Percentiles rank a stretch among this genome's conserved stretches.
Conservation (phyloP, 2,113 vertebrate species). For the Dasyornis broadbenti region DNA sequence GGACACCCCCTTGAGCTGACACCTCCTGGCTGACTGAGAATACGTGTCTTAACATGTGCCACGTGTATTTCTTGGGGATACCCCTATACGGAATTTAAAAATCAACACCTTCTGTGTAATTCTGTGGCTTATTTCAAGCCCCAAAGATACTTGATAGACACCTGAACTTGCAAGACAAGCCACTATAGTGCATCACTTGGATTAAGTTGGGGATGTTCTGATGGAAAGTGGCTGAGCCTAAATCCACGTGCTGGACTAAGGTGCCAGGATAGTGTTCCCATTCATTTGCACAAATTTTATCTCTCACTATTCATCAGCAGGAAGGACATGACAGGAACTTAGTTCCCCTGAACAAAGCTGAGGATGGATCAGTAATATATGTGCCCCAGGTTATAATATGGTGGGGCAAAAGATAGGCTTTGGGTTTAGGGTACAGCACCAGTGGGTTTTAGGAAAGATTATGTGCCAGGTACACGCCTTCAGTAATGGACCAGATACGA, state of each 20-base stretch:
- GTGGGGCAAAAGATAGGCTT: not conserved
- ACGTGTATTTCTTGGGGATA: not conserved
- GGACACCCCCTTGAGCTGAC: no score
- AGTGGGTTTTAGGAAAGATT: not conserved
- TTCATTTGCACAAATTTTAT: not conserved
- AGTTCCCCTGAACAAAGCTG: not conserved
- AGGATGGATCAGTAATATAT: not conserved
- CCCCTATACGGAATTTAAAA: not conserved
- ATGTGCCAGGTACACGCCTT: not conserved
- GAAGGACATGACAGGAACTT: not conserved
- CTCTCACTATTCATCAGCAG: not conserved
- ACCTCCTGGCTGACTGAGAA: not conserved
- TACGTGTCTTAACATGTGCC: rapidly evolving
- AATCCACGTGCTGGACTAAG: rapidly evolving
- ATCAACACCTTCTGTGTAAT: not conserved
- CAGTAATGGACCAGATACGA: not conserved
- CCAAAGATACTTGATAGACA: not conserved
- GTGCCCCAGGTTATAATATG: not conserved
- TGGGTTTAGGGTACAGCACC: not conserved
- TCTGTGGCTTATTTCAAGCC: not conserved
- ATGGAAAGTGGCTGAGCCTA: not conserved
- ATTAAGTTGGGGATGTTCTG: not conserved
- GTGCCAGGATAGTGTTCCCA: not conserved
- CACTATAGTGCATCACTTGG: not conserved
- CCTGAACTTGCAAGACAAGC: not conserved